Base-by-base conservation (phyloP, 1,140 invertebrate genomes). In the Tetranychus cinnabarinus region DNA sequence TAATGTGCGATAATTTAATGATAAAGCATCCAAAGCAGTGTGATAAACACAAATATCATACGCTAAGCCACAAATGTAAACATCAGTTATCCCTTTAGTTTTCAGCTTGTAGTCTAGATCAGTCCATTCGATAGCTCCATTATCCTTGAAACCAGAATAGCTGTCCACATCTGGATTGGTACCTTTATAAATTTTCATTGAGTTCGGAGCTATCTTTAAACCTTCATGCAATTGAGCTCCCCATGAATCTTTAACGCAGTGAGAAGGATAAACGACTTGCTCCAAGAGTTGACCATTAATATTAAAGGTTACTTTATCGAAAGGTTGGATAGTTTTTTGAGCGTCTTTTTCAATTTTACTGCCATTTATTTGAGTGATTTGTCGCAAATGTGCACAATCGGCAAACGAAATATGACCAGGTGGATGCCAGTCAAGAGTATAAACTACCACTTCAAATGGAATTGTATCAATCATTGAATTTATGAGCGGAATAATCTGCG, bases 71-170 rank as follows among this genome's bases (percentile, higher is more conserved):
- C 89, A 95, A 13, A 95, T 82, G 70, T 88, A 96, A 61, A 97
- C 84, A 71, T 95, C 90, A 6, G 89, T 91, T 12, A 88, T 83
- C 47, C 81, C 80, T 65, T 82, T 81, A 68, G 81, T 74, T 50
- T 81, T 78, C 46, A 98, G 74, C 69, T 92, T 82, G 1, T 79
- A 77, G 63, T 81, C 80, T n/a, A 97, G 73, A 31, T 82, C 82
- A 4, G 91, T 97, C 67, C 90, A 80, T 1, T 83, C 84, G 37
- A 88, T 71, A 71, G 88, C 88, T 70, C 87, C 85, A 74, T 97
- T 97, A 73, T 97, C 92, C 84, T 85, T 93, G 75, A 98, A 97
- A 15, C 92, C 93, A 0, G 90, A 96, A 73, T 97, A 97, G 1
- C 88, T 92, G 70, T 97, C 93, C 10, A 96, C 85, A 64, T 92